Evolutionary conservation across 2,113 vertebrate genomes (phyloP).

Genomic region (Corythoichthys haematopterus): DNA sequence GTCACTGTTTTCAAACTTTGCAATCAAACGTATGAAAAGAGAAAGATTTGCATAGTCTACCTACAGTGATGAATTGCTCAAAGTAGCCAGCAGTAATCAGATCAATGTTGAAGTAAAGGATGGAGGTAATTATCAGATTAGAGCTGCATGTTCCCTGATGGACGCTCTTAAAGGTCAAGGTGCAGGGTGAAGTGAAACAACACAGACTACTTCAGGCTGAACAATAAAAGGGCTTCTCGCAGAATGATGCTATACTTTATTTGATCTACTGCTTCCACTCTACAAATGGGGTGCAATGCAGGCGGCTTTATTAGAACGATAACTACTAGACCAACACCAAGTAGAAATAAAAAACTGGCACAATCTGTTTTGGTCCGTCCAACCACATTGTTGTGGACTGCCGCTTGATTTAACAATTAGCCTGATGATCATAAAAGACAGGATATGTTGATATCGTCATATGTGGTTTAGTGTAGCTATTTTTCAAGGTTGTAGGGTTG

Average conservation of each 20-base stretch:
- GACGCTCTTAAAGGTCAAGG: conserved; percentile 6
- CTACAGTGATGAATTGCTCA: conserved; percentile 24
- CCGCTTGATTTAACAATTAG: no score
- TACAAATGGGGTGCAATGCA: no score
- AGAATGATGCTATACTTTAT: background rate
- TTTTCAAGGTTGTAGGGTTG: no score
- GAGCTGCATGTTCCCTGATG: conserved; percentile 4
- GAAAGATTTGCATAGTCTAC: background rate
- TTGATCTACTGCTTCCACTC: background rate
- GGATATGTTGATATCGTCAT: no score
- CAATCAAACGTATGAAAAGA: background rate
- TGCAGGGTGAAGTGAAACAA: background rate
- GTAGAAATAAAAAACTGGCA: no score
- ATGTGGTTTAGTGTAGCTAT: no score
- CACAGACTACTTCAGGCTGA: background rate
- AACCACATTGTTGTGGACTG: no score
- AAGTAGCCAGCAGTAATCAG: conserved; percentile 13
- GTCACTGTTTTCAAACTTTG: conserved; percentile 5
- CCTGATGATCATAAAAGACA: no score
- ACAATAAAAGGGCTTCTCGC: background rate
- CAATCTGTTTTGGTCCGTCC: no score
- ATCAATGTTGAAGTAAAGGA: conserved; percentile 24
- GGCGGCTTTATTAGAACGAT: no score
- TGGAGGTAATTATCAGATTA: conserved; percentile 27
- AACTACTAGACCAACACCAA: no score